Base-by-base conservation (phyloP, 2,113 vertebrate genomes). In the Boulengeromyrus knoepffleri region DNA sequence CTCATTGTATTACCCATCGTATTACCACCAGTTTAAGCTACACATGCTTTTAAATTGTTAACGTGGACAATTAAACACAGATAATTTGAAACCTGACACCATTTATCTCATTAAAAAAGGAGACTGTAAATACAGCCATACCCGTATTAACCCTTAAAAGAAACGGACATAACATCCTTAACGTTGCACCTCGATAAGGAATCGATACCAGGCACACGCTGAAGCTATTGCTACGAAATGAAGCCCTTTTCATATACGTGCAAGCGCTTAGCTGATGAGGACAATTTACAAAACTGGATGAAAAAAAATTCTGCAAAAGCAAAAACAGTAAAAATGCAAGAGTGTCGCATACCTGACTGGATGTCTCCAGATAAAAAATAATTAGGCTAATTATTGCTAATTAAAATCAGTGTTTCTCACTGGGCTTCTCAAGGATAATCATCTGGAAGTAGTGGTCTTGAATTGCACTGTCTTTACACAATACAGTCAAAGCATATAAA, bases 201-300 rank as follows among this genome's bases (percentile, higher is more conserved):
- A 91, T 93, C 90, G 77, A 90, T 93, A 93, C 92, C 95, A 96
- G 96, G 95, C 96, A 96, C 95, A 95, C 94, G 94, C 95, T 95
- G 95, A 95, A 94, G 95, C 96, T 96, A 96, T 96, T 96, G 96
- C 96, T 96, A 96, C 94, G 94, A 93, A 95, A 96, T 95, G 95
- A 94, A 96, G 96, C 96, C 96, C 50, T 53, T 96, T 96, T 95
- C 94, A 94, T 93, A 94, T 93, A 94, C 94, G 92, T 93, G 94
- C 94, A 95, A 92, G 91, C 66, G 85, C 89, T 56, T 86, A 91
- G 94, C 92, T 94, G 94, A 94, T 91, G 92, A 83, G 90, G 92
- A 92, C 91, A 89, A 88, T 88, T 92, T 46, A 85, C 83, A 47
- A 91, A 93, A 92, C 90, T 88, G 90, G 70, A 89, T 88, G 89